A percentile compares a stretch with the other conserved stretches of the same genome.
These are phyloP conservation scores for Lissocephala sabroskyi DNA, from an alignment of 2,888 invertebrate species.

Conservation along the genomic window DNA sequence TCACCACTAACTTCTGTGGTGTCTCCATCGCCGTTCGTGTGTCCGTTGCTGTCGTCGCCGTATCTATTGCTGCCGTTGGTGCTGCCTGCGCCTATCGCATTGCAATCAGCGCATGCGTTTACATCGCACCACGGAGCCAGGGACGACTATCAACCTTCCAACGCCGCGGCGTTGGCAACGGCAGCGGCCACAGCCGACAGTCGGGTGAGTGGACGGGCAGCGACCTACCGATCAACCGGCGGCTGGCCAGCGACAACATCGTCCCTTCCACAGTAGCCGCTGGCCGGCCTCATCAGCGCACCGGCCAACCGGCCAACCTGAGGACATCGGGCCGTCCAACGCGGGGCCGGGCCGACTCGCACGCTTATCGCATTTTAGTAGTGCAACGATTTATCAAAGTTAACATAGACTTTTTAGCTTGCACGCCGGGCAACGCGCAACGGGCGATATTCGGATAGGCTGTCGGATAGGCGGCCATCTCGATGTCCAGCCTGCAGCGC, in stretches of 20 bases:
- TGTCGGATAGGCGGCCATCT: neutral
- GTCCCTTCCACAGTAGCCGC: conserved; percentile 58
- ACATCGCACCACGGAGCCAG: conserved; percentile 39
- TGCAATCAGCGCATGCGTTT: conserved; percentile 64
- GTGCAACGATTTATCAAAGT: conserved; percentile 71
- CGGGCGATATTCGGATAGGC: conserved; percentile 1
- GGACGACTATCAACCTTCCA: conserved; percentile 21
- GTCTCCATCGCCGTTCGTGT: neutral
- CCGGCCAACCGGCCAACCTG: too few relatives aligned
- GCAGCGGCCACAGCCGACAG: too few relatives aligned
- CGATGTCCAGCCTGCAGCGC: neutral
- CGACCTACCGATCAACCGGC: neutral
- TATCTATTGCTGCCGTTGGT: conserved; percentile 11
- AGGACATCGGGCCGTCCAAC: neutral
- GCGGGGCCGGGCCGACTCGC: conserved; percentile 28
- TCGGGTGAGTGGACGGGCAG: neutral
- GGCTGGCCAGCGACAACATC: conserved; percentile 11
- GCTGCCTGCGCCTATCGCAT: conserved; percentile 39
- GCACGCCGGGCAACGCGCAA: conserved; percentile 28
- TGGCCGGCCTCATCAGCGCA: conserved; percentile 37
- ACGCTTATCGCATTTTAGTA: conserved; percentile 68
- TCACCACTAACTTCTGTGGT: neutral
- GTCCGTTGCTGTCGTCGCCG: neutral
- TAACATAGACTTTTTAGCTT: conserved; percentile 70
- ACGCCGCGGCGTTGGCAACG: too few relatives aligned